phyloP scores from a whole-genome alignment of 2,797 vertebrate species.

The Characodon lateralis region DNA sequence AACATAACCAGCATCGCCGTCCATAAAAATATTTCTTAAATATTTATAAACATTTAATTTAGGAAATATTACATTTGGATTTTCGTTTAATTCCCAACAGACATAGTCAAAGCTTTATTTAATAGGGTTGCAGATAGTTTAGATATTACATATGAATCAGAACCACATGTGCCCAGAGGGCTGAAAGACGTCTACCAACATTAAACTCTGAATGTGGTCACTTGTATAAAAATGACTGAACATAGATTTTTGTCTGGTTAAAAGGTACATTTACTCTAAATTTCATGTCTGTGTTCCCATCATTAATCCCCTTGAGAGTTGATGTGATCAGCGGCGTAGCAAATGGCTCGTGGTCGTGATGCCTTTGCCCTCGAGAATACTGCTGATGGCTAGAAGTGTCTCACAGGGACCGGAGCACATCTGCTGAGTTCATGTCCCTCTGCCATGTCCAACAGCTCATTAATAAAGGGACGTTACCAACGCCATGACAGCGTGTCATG shows the following conservation, averaged over 20 bases:
- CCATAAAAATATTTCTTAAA: no score
- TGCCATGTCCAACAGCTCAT: slow-evolving; percentile 47
- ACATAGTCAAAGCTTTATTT: not conserved
- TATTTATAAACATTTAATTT: not conserved
- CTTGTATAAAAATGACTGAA: slow-evolving; percentile 31
- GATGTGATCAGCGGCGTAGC: slow-evolving; percentile 44
- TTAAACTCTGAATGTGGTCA: slow-evolving; percentile 24
- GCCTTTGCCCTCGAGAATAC: slow-evolving; percentile 51
- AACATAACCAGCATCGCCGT: no score
- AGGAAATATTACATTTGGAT: not conserved
- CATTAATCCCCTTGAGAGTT: slow-evolving; percentile 51
- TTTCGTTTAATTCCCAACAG: not conserved
- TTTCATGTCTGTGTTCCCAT: slow-evolving; percentile 47
- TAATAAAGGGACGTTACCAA: slow-evolving; percentile 42
- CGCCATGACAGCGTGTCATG: slow-evolving; percentile 36
- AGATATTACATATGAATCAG: slow-evolving; percentile 9
- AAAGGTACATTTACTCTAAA: slow-evolving; percentile 47
- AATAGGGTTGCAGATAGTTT: not conserved
- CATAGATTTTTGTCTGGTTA: slow-evolving; percentile 42
- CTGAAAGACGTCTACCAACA: slow-evolving; percentile 5
- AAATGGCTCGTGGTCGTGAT: slow-evolving; percentile 55
- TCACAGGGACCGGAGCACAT: slow-evolving; percentile 57
- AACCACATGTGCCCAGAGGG: slow-evolving; percentile 2
- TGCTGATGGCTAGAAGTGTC: slow-evolving; percentile 45
- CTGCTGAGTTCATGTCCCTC: slow-evolving; percentile 59